Evolutionary conservation across 2,113 vertebrate species (phyloP).

Genomic region (Pelvicachromis taeniatus): DNA sequence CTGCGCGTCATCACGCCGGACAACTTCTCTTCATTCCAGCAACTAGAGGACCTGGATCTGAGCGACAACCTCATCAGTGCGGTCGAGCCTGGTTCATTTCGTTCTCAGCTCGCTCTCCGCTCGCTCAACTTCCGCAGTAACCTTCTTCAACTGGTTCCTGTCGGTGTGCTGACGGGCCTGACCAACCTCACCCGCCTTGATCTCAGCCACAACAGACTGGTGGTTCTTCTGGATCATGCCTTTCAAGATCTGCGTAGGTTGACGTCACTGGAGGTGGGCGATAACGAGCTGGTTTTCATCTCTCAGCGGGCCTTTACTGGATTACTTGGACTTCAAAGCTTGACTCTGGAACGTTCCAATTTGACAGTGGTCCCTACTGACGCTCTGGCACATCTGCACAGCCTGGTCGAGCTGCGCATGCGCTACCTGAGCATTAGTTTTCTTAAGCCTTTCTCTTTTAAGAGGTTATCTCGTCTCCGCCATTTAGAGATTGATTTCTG

Average conservation of each 20-base stretch:
- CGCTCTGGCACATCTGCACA: slow-evolving; percentile 70
- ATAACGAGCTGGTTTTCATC: slow-evolving; percentile 95
- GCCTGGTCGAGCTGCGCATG: slow-evolving; percentile 63
- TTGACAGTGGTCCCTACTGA: slow-evolving; percentile 82
- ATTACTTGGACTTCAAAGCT: slow-evolving; percentile 86
- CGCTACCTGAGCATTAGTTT: slow-evolving; percentile 71
- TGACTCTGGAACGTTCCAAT: slow-evolving; percentile 93
- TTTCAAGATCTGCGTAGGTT: slow-evolving; percentile 94
- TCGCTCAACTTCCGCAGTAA: slow-evolving; percentile 91
- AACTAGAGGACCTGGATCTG: slow-evolving; percentile 92
- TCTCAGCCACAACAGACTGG: slow-evolving; percentile 95
- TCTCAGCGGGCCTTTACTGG: slow-evolving; percentile 92
- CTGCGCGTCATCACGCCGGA: slow-evolving; percentile 90
- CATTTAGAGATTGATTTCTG: slow-evolving; percentile 88
- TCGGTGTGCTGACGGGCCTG: slow-evolving; percentile 90
- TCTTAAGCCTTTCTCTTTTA: slow-evolving; percentile 87
- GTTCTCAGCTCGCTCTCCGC: slow-evolving; percentile 86
- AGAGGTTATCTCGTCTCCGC: slow-evolving; percentile 85
- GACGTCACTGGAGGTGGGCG: slow-evolving; percentile 88
- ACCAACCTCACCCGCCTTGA: slow-evolving; percentile 92
- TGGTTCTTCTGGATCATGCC: slow-evolving; percentile 95
- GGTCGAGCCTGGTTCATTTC: slow-evolving; percentile 91
- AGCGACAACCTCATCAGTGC: slow-evolving; percentile 92
- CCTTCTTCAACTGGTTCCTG: slow-evolving; percentile 87
- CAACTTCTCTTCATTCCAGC: slow-evolving; percentile 90